Evolutionary conservation across 2,888 invertebrate species (phyloP).

Genomic region (Miltochrista miniata): DNA sequence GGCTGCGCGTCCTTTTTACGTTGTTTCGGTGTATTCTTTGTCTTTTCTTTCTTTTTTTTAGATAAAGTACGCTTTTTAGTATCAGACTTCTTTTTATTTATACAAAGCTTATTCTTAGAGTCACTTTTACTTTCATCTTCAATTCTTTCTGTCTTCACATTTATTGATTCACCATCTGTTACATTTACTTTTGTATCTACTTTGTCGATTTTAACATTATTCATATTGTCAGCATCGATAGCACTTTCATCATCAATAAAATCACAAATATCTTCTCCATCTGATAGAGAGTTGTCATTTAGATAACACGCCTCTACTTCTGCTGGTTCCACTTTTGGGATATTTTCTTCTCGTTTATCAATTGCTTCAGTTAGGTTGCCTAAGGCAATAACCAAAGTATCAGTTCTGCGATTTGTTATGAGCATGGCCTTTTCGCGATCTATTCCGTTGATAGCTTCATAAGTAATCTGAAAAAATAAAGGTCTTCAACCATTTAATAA

Average conservation of each 20-base stretch:
- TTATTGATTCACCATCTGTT: slow-evolving; percentile 9
- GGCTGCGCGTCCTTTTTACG: too few species aligned
- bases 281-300: slow-evolving; percentile 19
- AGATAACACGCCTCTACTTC: slow-evolving; percentile 19
- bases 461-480: slow-evolving; percentile 50
- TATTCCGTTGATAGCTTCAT: slow-evolving; percentile 57
- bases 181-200: neutral
- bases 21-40: too few species aligned
- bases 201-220: neutral
- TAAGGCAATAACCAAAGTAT: slow-evolving; percentile 40
- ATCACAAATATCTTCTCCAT: slow-evolving; percentile 8
- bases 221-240: slow-evolving; percentile 4
- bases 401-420: slow-evolving; percentile 43
- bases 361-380: slow-evolving; percentile 27
- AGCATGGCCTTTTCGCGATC: slow-evolving; percentile 44
- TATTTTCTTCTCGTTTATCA: neutral
- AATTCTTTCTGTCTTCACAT: slow-evolving; percentile 17
- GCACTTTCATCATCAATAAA: slow-evolving; percentile 12
- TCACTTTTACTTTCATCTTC: slow-evolving; percentile 14
- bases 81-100: too few species aligned
- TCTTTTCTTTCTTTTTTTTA: too few species aligned
- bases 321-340: slow-evolving; percentile 17
- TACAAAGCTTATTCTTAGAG: too few species aligned
- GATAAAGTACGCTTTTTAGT: too few species aligned
- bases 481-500: too few species aligned